These are phyloP conservation scores for Notodonta dromedarius DNA, from an alignment of 2,888 invertebrate species.

Conservation along the genomic window DNA sequence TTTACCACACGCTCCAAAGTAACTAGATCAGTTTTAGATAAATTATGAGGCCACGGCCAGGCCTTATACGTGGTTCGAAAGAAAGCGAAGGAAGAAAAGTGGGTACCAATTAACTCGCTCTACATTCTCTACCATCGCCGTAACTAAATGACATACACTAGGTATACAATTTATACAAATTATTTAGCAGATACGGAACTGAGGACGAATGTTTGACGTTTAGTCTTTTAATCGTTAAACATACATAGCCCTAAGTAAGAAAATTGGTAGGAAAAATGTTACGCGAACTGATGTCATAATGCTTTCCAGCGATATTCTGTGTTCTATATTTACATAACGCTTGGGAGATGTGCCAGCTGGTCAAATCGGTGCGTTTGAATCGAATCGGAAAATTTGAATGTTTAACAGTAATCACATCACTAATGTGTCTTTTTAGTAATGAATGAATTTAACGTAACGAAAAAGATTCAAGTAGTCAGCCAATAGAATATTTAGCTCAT, in stretches of 20 bases:
- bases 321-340: slow-evolving; percentile 70
- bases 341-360: slow-evolving; percentile 74
- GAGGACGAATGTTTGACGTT: slow-evolving; percentile 7
- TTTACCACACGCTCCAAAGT: too few relatives aligned
- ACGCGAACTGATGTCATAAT: slow-evolving; percentile 61
- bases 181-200: slow-evolving; percentile 25
- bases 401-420: slow-evolving; percentile 27
- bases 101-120: slow-evolving; percentile 54
- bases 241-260: slow-evolving; percentile 21
- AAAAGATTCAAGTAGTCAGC: too few relatives aligned
- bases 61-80: slow-evolving; percentile 2
- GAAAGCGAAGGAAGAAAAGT: slow-evolving; percentile 40
- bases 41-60: too few relatives aligned
- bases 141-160: too few relatives aligned
- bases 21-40: too few relatives aligned
- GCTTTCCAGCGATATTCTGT: slow-evolving; percentile 67
- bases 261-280: slow-evolving; percentile 42
- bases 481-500: too few relatives aligned
- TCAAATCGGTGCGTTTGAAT: slow-evolving; percentile 50
- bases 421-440: background rate
- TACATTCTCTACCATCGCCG: slow-evolving; percentile 45
- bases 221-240: slow-evolving; percentile 28
- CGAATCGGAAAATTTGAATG: slow-evolving; percentile 36
- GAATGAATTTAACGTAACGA: too few relatives aligned
- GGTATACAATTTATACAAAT: slow-evolving; percentile 19